Conservation (phyloP, 1,140 invertebrate genomes). For the Phenacoccus solenopsis region DNA sequence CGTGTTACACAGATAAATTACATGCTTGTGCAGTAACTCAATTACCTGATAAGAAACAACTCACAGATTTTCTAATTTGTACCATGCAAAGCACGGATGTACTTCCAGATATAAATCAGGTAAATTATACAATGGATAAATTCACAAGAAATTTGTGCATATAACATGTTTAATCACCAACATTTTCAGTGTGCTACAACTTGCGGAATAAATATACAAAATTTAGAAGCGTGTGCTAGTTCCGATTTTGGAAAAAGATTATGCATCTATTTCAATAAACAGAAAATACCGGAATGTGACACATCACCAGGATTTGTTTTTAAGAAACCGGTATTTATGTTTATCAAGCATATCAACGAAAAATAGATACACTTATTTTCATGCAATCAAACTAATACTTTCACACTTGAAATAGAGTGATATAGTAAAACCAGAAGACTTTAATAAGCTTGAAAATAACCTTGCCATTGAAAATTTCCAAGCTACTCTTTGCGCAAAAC, state of each 20-base stretch:
- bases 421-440: too few relatives aligned
- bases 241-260: not conserved
- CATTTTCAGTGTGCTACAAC: not conserved
- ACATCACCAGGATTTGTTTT: not conserved
- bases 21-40: not conserved
- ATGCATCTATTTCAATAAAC: not conserved
- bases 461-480: not conserved
- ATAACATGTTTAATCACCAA: too few relatives aligned
- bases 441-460: too few relatives aligned
- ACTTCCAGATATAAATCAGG: not conserved
- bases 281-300: not conserved
- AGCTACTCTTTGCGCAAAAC: not conserved
- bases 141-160: too few relatives aligned
- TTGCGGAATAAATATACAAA: not conserved
- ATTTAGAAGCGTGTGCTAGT: not conserved
- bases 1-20: not conserved
- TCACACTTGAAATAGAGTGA: too few relatives aligned
- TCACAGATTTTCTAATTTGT: not conserved
- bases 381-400: too few relatives aligned
- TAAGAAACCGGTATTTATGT: not conserved
- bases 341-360: too few relatives aligned
- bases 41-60: not conserved
- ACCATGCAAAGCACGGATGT: not conserved
- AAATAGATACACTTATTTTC: too few relatives aligned
- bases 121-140: not conserved